Conservation (phyloP, 2,113 vertebrate genomes). For the Psephotus haematonotus region DNA sequence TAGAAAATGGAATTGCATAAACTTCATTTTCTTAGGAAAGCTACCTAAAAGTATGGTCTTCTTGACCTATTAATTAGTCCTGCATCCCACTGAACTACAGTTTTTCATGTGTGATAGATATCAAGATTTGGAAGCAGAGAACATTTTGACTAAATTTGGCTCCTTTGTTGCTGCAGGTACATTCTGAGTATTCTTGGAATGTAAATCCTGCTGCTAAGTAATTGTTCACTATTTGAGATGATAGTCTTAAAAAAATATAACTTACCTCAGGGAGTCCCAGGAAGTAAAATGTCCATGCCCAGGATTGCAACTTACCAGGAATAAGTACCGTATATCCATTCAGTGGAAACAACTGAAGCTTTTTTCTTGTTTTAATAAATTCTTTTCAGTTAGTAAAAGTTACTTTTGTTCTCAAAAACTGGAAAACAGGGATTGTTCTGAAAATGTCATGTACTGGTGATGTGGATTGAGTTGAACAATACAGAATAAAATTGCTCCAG, state of each 20-base stretch:
- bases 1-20: not conserved
- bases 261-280: not conserved
- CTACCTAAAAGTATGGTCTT: not conserved
- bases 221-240: not conserved
- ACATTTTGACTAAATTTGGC: conserved; percentile 3
- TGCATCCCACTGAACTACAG: not conserved
- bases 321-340: not conserved
- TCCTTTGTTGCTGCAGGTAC: not conserved
- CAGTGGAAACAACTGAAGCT: not conserved
- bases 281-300: not conserved
- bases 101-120: not conserved
- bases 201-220: conserved; percentile 6
- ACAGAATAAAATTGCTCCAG: not conserved
- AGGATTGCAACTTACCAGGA: not conserved
- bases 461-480: not conserved
- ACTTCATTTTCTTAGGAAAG: not conserved
- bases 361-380: not conserved
- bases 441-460: not conserved
- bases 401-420: conserved; percentile 4
- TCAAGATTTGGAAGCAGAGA: not conserved
- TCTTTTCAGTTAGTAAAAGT: not conserved
- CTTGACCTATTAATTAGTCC: not conserved
- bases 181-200: not conserved
- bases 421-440: not conserved
- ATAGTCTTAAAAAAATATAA: not conserved